These are phyloP conservation scores for Cyprinodon diabolis DNA, from an alignment of 2,797 vertebrate species.

Conservation along the genomic window DNA sequence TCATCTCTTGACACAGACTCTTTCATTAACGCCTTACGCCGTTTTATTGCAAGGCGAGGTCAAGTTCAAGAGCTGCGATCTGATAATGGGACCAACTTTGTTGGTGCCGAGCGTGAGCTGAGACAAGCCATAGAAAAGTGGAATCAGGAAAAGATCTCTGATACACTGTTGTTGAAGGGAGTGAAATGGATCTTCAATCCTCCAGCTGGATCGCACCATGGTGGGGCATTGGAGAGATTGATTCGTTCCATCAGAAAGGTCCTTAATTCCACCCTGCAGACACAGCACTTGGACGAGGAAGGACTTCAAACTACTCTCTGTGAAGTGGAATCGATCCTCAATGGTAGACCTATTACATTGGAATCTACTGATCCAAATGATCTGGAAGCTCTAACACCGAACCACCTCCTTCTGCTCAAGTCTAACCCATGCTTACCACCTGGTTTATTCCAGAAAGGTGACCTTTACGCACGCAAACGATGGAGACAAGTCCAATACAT, in stretches of 20 bases:
- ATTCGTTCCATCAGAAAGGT: slow-evolving; percentile 7
- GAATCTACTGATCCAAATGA: too few species aligned
- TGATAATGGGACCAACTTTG: too few species aligned
- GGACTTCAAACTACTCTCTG: too few species aligned
- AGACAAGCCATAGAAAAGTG: background rate
- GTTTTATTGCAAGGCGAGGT: background rate
- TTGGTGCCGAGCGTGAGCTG: background rate
- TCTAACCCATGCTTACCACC: too few species aligned
- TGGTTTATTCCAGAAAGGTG: too few species aligned
- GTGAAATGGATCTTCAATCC: too few species aligned
- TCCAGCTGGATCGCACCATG: slow-evolving; percentile 3
- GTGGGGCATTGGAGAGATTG: slow-evolving; percentile 5
- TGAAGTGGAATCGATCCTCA: slow-evolving; percentile 3
- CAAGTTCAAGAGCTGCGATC: background rate
- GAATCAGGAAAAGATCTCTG: slow-evolving; percentile 11
- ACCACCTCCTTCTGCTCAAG: too few species aligned
- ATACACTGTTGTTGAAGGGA: background rate
- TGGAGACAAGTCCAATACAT: too few species aligned
- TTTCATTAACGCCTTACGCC: background rate
- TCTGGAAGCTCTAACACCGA: too few species aligned
- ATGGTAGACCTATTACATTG: background rate
- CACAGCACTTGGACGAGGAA: background rate
- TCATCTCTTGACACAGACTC: too few species aligned
- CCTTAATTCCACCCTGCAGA: slow-evolving; percentile 1
- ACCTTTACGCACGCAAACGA: too few species aligned